Evolutionary conservation across 2,797 vertebrate genomes (phyloP).

Genomic region (Thripadectes ignobilis): DNA sequence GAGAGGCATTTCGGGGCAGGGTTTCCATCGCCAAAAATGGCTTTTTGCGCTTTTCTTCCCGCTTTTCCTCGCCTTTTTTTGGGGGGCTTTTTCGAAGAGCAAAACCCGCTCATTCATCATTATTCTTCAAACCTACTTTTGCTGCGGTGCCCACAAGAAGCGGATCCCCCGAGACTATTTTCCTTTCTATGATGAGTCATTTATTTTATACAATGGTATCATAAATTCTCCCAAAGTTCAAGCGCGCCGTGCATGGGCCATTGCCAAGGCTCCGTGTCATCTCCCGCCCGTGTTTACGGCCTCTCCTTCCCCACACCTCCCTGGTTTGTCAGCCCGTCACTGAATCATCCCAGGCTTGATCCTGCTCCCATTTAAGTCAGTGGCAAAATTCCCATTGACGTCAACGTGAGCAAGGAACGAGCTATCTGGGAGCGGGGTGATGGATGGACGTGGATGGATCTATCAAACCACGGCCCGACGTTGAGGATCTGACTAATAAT

Average conservation of each 20-base stretch:
- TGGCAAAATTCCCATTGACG: conserved; percentile 23
- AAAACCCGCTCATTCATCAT: not conserved
- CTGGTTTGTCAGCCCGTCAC: conserved; percentile 14
- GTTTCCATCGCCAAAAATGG: not conserved
- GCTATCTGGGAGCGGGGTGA: not conserved
- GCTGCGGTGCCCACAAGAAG: not conserved
- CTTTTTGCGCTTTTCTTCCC: not conserved
- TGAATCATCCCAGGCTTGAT: not conserved
- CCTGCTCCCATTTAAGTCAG: not conserved
- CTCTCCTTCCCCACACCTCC: conserved; percentile 22
- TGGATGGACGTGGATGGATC: not conserved
- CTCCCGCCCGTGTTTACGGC: not conserved
- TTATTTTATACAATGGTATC: not conserved
- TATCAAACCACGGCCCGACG: not conserved
- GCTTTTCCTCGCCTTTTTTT: not conserved
- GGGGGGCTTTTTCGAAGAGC: not conserved
- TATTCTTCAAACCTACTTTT: not conserved
- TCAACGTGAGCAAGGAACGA: not conserved
- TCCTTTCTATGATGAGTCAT: conserved; percentile 3
- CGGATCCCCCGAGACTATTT: not conserved
- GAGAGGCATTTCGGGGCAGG: conserved; percentile 22
- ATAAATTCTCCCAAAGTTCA: conserved; percentile 19
- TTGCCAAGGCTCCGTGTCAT: conserved; percentile 16
- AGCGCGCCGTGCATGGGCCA: conserved; percentile 13
- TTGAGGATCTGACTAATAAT: not conserved